phyloP scores from a whole-genome alignment of 2,888 invertebrate genomes.

The Lasioglossum marginatum region DNA sequence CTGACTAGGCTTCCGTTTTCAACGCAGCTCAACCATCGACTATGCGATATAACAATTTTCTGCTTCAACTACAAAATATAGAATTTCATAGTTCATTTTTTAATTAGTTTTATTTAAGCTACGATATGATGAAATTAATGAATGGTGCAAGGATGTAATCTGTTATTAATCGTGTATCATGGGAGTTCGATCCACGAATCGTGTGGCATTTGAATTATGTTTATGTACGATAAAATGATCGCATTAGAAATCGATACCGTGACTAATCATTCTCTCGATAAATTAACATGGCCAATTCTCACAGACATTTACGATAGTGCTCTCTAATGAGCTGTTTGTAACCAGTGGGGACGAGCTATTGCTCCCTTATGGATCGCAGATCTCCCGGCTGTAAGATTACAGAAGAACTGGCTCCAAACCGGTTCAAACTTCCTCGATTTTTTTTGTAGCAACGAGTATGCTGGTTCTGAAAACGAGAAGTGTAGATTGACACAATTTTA shows the following conservation, averaged over 20 bases:
- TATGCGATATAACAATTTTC: not conserved
- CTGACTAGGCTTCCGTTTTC: not conserved
- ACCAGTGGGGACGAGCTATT: not conserved
- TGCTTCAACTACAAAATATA: too few species aligned
- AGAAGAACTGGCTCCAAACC: not conserved
- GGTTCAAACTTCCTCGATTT: not conserved
- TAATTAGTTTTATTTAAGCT: too few species aligned
- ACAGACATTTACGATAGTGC: not conserved
- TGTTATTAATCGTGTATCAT: not conserved
- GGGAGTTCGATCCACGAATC: not conserved
- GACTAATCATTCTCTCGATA: not conserved
- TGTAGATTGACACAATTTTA: not conserved
- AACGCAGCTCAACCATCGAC: not conserved
- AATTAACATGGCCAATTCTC: not conserved
- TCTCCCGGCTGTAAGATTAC: not conserved
- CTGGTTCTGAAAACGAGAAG: not conserved
- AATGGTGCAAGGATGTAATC: not conserved
- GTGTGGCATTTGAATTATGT: not conserved
- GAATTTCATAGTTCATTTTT: too few species aligned
- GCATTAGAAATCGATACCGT: not conserved
- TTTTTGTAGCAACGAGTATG: too few species aligned
- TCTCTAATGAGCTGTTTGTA: not conserved
- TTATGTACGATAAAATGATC: not conserved
- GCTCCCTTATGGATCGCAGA: not conserved
- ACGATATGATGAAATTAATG: not conserved